Evolutionary conservation across 2,888 invertebrate species (phyloP).

Genomic region (Pristionchus mayeri): DNA sequence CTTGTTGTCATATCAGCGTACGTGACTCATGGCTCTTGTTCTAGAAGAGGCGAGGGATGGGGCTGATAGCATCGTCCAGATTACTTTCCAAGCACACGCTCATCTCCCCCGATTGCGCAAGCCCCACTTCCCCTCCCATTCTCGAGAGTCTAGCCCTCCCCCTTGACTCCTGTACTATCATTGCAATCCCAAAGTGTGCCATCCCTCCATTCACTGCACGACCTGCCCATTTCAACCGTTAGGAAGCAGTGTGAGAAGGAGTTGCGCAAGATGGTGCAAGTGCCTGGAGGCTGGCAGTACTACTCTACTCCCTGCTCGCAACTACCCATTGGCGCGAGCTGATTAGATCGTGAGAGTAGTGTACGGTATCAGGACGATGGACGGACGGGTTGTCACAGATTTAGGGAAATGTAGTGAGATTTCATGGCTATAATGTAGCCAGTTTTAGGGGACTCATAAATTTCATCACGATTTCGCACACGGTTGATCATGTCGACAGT

Average conservation of each 20-base stretch:
- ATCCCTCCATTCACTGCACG: not conserved
- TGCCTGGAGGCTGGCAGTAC: too few species aligned
- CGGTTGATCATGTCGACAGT: slow-evolving; percentile 21
- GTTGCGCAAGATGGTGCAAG: not conserved
- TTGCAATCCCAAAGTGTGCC: not conserved
- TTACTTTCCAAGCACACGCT: not conserved
- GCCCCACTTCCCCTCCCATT: not conserved
- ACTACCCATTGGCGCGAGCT: too few species aligned
- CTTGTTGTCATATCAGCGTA: too few species aligned
- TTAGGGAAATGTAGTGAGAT: too few species aligned
- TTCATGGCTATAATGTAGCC: not conserved
- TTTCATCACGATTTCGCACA: slow-evolving; percentile 37
- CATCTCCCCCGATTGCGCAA: not conserved
- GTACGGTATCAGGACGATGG: too few species aligned
- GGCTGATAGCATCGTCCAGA: too few species aligned
- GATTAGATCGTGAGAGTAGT: too few species aligned
- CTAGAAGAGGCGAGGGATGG: too few species aligned
- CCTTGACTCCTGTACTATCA: not conserved
- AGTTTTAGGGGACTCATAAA: not conserved
- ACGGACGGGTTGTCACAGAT: too few species aligned
- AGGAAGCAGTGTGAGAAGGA: not conserved
- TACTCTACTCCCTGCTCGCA: too few species aligned
- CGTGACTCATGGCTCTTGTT: too few species aligned
- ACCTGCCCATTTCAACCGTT: not conserved
- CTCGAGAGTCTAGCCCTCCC: not conserved